These are phyloP conservation scores for Salvelinus fontinalis DNA, from an alignment of 2,113 vertebrate species.

Conservation along the genomic window DNA sequence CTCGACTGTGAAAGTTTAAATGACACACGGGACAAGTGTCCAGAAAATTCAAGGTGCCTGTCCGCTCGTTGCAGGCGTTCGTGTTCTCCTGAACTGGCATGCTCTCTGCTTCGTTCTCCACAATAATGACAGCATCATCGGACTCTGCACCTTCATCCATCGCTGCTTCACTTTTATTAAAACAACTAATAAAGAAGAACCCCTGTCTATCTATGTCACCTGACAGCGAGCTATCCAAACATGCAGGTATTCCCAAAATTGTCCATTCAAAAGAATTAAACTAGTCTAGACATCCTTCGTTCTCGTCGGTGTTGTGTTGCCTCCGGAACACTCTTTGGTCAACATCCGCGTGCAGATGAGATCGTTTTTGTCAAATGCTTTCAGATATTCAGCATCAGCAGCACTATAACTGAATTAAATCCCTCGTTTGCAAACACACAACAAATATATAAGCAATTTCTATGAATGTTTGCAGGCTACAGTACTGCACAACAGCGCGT, in stretches of 20 bases:
- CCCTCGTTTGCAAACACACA: not conserved
- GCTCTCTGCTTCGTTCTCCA: conserved; percentile 89
- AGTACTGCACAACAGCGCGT: not conserved
- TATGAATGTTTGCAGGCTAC: not conserved
- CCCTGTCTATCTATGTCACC: not conserved
- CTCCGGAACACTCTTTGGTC: not conserved
- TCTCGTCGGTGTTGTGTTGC: not conserved
- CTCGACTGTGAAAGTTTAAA: conserved; percentile 84
- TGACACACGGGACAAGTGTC: conserved; percentile 88
- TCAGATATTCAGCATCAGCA: not conserved
- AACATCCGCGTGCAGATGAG: not conserved
- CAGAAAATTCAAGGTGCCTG: conserved; percentile 76
- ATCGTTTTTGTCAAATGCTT: not conserved
- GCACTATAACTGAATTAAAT: not conserved
- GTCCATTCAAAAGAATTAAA: not conserved
- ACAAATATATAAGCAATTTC: not conserved
- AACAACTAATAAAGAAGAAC: not conserved
- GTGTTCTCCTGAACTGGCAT: conserved; percentile 74
- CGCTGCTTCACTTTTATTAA: not conserved
- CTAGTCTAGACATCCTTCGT: not conserved
- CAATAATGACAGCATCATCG: conserved; percentile 59
- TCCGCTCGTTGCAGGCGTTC: conserved; percentile 54
- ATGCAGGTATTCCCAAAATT: not conserved
- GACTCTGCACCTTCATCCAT: not conserved
- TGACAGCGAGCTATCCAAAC: not conserved